phyloP scores from a whole-genome alignment of 2,888 invertebrate species.

The Amiota minor region DNA sequence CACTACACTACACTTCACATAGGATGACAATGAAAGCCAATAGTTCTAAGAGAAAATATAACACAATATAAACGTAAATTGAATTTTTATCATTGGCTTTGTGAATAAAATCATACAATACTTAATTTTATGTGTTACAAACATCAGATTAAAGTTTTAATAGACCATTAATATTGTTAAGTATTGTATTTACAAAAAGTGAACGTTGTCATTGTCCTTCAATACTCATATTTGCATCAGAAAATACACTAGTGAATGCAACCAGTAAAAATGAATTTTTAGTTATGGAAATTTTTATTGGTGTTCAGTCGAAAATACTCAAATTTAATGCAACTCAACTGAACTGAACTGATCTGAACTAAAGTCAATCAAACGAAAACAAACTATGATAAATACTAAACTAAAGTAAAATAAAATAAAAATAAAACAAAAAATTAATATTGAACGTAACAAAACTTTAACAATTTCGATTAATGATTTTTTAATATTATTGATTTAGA shows the following conservation, averaged over 20 bases:
- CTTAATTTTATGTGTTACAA: too few relatives aligned
- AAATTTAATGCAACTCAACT: neutral
- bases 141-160: too few relatives aligned
- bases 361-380: neutral
- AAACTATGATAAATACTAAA: neutral
- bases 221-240: constrained; percentile 16
- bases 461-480: neutral
- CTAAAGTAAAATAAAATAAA: neutral
- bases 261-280: constrained; percentile 9
- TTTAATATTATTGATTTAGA: too few relatives aligned
- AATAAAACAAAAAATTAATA: too few relatives aligned
- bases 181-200: too few relatives aligned
- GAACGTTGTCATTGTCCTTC: constrained; percentile 11
- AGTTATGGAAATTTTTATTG: constrained; percentile 17
- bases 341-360: neutral
- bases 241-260: neutral
- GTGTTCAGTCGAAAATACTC: neutral
- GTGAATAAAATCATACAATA: too few relatives aligned
- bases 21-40: too few relatives aligned
- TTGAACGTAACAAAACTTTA: neutral
- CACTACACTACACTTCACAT: too few relatives aligned
- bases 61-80: too few relatives aligned
- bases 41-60: too few relatives aligned
- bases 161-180: too few relatives aligned
- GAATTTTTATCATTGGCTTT: too few relatives aligned